Conservation (phyloP, 2,797 vertebrate genomes). For the Acanthiza pusilla region DNA sequence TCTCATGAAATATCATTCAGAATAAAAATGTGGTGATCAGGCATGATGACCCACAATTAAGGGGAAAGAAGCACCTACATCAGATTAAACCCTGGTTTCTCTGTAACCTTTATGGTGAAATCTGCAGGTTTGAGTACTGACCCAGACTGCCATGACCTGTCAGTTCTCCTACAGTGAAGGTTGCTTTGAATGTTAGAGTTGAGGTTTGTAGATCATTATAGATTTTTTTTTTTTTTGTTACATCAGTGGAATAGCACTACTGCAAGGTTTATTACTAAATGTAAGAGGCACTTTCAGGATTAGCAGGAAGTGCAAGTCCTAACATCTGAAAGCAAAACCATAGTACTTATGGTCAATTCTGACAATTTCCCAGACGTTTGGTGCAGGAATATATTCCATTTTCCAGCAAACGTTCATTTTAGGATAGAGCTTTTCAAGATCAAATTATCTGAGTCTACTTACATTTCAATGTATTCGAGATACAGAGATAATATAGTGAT, state of each 20-base stretch:
- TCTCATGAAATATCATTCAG: neutral
- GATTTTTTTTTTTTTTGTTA: conserved; percentile 1
- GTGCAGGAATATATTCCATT: neutral
- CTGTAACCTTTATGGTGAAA: neutral
- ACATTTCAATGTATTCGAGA: neutral
- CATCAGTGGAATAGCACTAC: conserved; percentile 38
- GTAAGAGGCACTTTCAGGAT: conserved; percentile 34
- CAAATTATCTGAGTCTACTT: neutral
- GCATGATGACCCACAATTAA: neutral
- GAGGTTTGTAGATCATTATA: neutral
- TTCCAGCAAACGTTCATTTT: conserved; percentile 2
- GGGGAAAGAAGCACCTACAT: neutral
- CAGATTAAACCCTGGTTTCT: neutral
- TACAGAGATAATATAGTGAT: neutral
- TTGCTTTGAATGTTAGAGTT: conserved; percentile 43
- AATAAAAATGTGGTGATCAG: neutral
- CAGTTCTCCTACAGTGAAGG: neutral
- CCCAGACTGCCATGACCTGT: neutral
- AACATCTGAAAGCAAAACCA: conserved; percentile 48
- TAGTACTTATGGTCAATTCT: conserved; percentile 18
- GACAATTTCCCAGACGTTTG: neutral
- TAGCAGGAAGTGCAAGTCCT: conserved; percentile 30
- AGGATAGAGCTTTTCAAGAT: neutral
- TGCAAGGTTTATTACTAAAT: conserved; percentile 39
- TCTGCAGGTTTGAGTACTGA: neutral